Evolutionary conservation across 2,888 invertebrate species (phyloP).

Genomic region (Herminia tarsipennalis): DNA sequence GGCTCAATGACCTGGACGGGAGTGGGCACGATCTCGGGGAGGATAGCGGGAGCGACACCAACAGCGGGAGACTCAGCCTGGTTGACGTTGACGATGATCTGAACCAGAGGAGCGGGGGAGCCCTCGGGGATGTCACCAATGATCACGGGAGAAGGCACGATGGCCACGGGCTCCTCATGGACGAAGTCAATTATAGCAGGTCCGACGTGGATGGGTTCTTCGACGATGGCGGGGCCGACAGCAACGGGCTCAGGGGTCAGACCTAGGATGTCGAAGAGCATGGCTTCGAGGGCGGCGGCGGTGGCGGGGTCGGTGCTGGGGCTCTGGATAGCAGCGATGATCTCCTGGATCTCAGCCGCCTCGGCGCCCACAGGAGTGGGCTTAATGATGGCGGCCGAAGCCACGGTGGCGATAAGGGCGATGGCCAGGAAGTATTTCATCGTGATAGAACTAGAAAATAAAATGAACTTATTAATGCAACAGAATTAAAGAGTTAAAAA

Average conservation of each 20-base stretch:
- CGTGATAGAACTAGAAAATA: no score
- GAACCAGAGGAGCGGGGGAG: slow-evolving; percentile 42
- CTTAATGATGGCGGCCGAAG: no score
- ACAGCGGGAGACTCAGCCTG: slow-evolving; percentile 7
- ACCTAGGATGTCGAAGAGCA: slow-evolving; percentile 47
- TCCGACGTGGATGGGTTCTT: slow-evolving; percentile 37
- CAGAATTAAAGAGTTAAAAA: no score
- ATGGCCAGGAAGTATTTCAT: no score
- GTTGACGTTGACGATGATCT: slow-evolving; percentile 53
- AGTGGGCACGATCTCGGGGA: not conserved
- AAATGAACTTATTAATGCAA: no score
- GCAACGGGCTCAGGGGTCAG: no score
- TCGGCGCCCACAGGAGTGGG: no score
- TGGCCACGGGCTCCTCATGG: slow-evolving; percentile 30
- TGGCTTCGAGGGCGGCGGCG: slow-evolving; percentile 36
- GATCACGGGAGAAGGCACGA: slow-evolving; percentile 12
- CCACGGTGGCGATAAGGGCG: no score
- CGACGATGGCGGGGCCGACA: no score
- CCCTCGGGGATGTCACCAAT: slow-evolving; percentile 22
- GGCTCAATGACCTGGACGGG: slow-evolving; percentile 12
- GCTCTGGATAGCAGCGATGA: slow-evolving; percentile 38
- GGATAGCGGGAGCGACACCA: not conserved
- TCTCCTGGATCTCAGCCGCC: slow-evolving; percentile 39
- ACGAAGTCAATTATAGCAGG: no score
- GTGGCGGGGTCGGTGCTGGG: slow-evolving; percentile 40